Evolutionary conservation across 2,113 vertebrate species (phyloP).

Genomic region (Alectura lathami): DNA sequence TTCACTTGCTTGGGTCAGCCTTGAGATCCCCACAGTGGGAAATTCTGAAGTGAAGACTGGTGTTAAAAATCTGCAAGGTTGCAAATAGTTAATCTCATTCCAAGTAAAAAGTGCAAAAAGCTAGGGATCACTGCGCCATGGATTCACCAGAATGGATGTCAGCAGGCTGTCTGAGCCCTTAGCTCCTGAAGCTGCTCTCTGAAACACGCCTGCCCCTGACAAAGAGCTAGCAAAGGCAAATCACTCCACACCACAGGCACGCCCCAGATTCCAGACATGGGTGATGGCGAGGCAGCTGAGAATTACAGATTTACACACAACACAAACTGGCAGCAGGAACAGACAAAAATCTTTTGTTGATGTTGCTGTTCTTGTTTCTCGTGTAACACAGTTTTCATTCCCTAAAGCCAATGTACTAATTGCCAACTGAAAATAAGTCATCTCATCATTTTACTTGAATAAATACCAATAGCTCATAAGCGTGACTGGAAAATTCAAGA

Average conservation of each 20-base stretch:
- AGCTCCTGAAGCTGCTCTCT: background rate
- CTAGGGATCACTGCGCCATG: background rate
- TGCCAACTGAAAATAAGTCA: slow-evolving; percentile 52
- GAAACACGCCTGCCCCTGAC: background rate
- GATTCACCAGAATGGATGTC: background rate
- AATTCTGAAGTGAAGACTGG: background rate
- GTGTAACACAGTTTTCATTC: slow-evolving; percentile 46
- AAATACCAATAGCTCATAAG: slow-evolving; percentile 28
- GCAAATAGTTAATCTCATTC: background rate
- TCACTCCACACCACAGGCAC: background rate
- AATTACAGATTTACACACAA: slow-evolving; percentile 47
- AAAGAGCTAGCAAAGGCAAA: background rate
- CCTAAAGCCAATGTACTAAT: slow-evolving; percentile 47
- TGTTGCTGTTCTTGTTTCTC: slow-evolving; percentile 38
- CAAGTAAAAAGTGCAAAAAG: background rate
- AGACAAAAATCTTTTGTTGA: slow-evolving; percentile 40
- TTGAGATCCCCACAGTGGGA: background rate
- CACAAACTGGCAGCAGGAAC: slow-evolving; percentile 57
- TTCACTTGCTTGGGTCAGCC: background rate
- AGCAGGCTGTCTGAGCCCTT: background rate
- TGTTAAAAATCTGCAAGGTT: background rate
- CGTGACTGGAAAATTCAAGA: slow-evolving; percentile 26
- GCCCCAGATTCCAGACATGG: slow-evolving; percentile 41
- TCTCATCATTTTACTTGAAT: slow-evolving; percentile 24
- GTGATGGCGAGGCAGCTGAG: slow-evolving; percentile 28